Conservation (phyloP, 1,140 invertebrate species). For the Pentalonia nigronervosa region DNA sequence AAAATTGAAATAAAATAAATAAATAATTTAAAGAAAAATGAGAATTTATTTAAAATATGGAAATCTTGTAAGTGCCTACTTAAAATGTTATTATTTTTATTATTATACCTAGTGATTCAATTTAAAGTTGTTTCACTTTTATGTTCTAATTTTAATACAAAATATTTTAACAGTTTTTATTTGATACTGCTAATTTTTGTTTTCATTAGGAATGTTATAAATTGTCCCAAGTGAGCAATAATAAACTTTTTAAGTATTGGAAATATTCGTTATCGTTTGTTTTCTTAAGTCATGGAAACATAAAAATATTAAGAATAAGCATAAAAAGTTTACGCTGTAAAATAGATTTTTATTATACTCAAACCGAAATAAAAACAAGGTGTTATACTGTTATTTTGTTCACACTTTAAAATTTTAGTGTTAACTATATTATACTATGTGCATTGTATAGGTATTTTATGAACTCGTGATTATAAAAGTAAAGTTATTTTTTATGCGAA, state of each 20-base stretch:
- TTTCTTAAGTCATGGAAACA: neutral
- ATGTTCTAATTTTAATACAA: neutral
- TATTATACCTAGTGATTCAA: too few relatives aligned
- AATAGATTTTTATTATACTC: constrained; percentile 22
- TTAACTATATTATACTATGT: neutral
- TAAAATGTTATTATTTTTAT: too few relatives aligned
- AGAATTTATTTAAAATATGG: too few relatives aligned
- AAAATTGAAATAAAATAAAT: too few relatives aligned
- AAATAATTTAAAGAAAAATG: too few relatives aligned
- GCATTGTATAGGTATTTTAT: neutral
- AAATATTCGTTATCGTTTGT: constrained; percentile 29
- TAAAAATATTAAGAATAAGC: neutral
- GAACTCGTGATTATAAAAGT: neutral
- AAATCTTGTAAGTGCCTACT: too few relatives aligned
- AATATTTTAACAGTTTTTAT: neutral
- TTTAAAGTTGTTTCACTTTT: neutral
- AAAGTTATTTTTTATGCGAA: neutral
- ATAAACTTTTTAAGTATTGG: neutral
- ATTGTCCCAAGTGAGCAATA: neutral
- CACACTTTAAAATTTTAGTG: neutral
- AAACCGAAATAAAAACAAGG: neutral
- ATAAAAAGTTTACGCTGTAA: neutral
- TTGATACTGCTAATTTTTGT: neutral
- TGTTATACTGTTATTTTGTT: neutral
- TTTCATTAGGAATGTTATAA: neutral